These are phyloP conservation scores for Lymantria monacha DNA, from an alignment of 2,888 invertebrate species.

Conservation along the genomic window DNA sequence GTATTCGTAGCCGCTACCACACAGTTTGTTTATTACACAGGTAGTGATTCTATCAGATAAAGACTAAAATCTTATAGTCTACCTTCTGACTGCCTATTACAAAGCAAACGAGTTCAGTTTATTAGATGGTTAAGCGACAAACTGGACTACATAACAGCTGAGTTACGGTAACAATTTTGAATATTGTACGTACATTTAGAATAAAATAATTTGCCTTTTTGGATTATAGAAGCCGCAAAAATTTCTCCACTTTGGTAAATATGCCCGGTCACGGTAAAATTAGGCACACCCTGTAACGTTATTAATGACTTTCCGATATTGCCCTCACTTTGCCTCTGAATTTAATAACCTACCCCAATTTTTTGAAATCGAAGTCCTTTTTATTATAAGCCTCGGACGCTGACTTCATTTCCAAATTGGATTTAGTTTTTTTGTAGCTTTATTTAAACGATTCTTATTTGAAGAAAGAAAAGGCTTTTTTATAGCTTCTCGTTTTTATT, in stretches of 20 bases:
- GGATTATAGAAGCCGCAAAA: slow-evolving; percentile 43
- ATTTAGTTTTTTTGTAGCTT: background rate
- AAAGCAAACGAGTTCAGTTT: no score
- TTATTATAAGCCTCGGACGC: slow-evolving; percentile 33
- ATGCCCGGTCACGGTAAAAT: slow-evolving; percentile 66
- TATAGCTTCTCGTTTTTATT: background rate
- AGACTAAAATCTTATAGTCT: no score
- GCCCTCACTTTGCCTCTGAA: slow-evolving; percentile 50
- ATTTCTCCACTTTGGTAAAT: slow-evolving; percentile 58
- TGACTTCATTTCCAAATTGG: slow-evolving; percentile 24
- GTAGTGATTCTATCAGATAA: no score
- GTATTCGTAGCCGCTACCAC: no score
- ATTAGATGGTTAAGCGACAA: no score
- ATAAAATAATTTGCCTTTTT: slow-evolving; percentile 11
- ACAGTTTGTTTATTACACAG: no score
- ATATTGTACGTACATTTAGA: background rate
- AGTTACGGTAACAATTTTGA: background rate
- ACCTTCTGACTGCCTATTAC: no score
- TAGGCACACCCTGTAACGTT: slow-evolving; percentile 69
- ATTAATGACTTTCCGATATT: slow-evolving; percentile 79
- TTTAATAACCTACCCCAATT: slow-evolving; percentile 26
- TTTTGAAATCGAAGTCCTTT: slow-evolving; percentile 14
- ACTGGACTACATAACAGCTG: background rate
- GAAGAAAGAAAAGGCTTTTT: background rate
- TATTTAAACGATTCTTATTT: background rate